Conservation (phyloP, 23 tunicate species). For the Halocynthia aurantium region DNA sequence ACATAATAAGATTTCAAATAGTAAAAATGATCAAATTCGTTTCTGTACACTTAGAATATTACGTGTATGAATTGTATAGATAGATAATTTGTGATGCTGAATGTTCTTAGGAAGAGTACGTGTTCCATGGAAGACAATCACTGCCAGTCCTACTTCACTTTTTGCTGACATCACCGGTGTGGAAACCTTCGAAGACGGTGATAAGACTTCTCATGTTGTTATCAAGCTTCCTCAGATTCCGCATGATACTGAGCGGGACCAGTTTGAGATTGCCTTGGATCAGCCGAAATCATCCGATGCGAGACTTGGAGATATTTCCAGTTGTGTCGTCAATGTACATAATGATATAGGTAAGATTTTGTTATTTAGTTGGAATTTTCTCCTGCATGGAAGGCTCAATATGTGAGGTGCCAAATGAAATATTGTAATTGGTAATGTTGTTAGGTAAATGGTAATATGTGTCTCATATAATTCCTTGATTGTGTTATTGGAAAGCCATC, state of each 20-base stretch:
- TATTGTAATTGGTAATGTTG: too few relatives aligned
- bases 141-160: slow-evolving; percentile 29
- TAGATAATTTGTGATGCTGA: neutral
- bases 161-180: slow-evolving; percentile 62
- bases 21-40: neutral
- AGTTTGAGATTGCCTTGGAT: slow-evolving; percentile 35
- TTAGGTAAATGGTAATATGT: too few relatives aligned
- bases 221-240: slow-evolving; percentile 67
- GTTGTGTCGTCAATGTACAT: slow-evolving; percentile 42
- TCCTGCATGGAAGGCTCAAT: too few relatives aligned
- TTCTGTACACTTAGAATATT: neutral
- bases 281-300: slow-evolving; percentile 54
- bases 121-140: slow-evolving; percentile 67
- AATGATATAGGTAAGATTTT: slow-evolving; percentile 74
- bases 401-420: too few relatives aligned
- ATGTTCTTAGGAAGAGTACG: slow-evolving; percentile 61
- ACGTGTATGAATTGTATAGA: neutral
- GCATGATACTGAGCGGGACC: slow-evolving; percentile 34
- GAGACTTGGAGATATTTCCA: slow-evolving; percentile 47
- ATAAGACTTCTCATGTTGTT: slow-evolving; percentile 59
- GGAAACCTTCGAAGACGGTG: slow-evolving; percentile 84
- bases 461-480: too few relatives aligned
- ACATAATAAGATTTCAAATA: too few relatives aligned
- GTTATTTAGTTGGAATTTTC: neutral
- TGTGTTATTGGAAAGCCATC: too few relatives aligned